phyloP scores from a whole-genome alignment of 1,140 invertebrate species.

The Zaprionus davidi region DNA sequence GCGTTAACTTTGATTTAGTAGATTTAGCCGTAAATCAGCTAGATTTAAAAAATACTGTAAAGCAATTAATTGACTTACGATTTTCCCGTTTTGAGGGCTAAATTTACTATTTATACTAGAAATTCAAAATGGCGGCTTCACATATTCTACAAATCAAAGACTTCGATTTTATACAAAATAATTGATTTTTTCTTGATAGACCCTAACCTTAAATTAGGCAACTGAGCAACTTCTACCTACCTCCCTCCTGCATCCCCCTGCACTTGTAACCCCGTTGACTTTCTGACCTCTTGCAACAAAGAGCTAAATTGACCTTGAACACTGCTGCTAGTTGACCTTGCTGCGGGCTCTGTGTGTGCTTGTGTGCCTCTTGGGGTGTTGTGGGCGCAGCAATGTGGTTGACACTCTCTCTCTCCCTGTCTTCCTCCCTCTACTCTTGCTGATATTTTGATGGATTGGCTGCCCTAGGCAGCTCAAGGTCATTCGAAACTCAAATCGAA shows the following conservation, averaged over 20 bases:
- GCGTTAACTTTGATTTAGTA: slow-evolving; percentile 6
- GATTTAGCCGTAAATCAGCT: too few relatives aligned
- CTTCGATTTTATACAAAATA: too few relatives aligned
- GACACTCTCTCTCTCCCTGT: background rate
- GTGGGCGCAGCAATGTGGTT: slow-evolving; percentile 48
- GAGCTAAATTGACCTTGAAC: background rate
- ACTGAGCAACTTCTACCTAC: too few relatives aligned
- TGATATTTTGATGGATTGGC: slow-evolving; percentile 67
- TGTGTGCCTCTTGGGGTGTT: slow-evolving; percentile 60
- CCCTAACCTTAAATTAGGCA: too few relatives aligned
- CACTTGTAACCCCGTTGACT: background rate
- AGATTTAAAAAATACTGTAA: too few relatives aligned
- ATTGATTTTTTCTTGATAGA: too few relatives aligned
- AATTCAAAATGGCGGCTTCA: too few relatives aligned
- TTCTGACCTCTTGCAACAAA: background rate
- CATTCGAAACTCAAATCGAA: slow-evolving; percentile 23
- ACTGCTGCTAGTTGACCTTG: background rate
- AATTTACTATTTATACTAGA: too few relatives aligned
- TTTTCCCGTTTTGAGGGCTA: too few relatives aligned
- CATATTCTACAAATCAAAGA: too few relatives aligned
- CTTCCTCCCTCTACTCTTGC: slow-evolving; percentile 15
- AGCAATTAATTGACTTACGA: too few relatives aligned
- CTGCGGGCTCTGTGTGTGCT: background rate
- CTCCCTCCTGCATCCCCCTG: background rate
- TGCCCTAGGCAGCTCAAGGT: slow-evolving; percentile 16